Base-by-base conservation (phyloP, 2,888 invertebrate species). In the Cantharis rufa region DNA sequence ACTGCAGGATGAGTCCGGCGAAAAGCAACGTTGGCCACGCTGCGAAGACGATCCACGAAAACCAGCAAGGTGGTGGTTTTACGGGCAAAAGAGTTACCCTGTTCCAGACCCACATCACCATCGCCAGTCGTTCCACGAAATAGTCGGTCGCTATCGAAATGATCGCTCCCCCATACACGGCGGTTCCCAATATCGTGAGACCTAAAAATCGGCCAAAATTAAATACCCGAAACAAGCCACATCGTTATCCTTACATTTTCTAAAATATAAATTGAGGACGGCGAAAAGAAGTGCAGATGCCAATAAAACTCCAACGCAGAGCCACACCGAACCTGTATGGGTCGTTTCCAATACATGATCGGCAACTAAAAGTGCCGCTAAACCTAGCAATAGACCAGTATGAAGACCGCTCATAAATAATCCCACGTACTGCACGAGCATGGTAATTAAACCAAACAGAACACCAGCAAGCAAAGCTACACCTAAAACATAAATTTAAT, bases 391-490 rank as follows among this genome's bases (percentile, higher is more conserved):
- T 15, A 94, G 87, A 18, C 95, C 95, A 0, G 94, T 92, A 86
- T 94, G 94, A 83, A 95, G 92, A 48, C 95, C 95, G 18, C 93
- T 93, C 91, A 95, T 93, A 88, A 95, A 95, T 75, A 95, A 91
- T 5, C 95, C 95, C 62, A 95, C 94, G 85, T 95, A 94, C 85
- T 94, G 94, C 76, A 95, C 94, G 84, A 95, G 90, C 93, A 94
- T 94, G 11, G 94, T 95, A 84, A 95, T 93, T 77, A 95, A 90
- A 13, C 95, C 95, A 84, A 94, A 94, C 63, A 95, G 89, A 18
- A 95, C 88, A 11, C 95, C 95, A 24, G 94, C 94, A 75, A 92
- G 92, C 16, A 94, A 86, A 0, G 94, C 92, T 69, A 94, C 93
- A 77, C 93, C 94, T 90, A 88, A 81, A 86, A 85, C 48, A 48